phyloP scores from a whole-genome alignment of 53 echinoderm and acorn worm genomes.

The Patiria pectinifera region DNA sequence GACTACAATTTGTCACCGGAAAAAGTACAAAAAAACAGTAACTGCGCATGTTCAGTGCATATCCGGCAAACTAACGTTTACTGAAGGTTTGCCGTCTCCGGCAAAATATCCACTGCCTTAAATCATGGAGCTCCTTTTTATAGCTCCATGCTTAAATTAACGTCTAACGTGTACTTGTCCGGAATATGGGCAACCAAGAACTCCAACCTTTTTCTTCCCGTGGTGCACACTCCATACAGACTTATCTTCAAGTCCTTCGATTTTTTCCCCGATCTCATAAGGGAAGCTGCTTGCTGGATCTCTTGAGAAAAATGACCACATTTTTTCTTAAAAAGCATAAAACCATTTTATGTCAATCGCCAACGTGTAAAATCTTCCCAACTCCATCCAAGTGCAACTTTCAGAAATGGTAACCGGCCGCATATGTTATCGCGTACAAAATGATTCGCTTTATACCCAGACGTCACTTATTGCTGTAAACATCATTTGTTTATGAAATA shows the following conservation, averaged over 20 bases:
- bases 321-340: constrained; percentile 32
- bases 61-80: no score
- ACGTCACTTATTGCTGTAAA: background rate
- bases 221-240: constrained; percentile 90
- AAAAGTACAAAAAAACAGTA: no score
- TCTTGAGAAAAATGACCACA: constrained; percentile 98
- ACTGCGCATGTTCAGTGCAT: no score
- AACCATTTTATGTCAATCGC: background rate
- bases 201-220: constrained; percentile 91
- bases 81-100: no score
- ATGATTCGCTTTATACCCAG: background rate
- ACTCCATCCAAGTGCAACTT: background rate
- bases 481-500: background rate
- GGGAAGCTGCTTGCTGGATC: constrained; percentile 90
- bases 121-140: no score
- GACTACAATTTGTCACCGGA: no score
- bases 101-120: no score
- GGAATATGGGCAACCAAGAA: background rate
- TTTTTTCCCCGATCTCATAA: constrained; percentile 88
- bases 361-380: background rate
- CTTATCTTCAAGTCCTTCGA: constrained; percentile 87
- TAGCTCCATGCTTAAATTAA: no score
- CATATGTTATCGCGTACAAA: background rate
- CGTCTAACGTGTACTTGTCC: no score
- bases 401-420: background rate